These are phyloP conservation scores for Eueides isabella DNA, from an alignment of 1,140 invertebrate species.

Conservation along the genomic window DNA sequence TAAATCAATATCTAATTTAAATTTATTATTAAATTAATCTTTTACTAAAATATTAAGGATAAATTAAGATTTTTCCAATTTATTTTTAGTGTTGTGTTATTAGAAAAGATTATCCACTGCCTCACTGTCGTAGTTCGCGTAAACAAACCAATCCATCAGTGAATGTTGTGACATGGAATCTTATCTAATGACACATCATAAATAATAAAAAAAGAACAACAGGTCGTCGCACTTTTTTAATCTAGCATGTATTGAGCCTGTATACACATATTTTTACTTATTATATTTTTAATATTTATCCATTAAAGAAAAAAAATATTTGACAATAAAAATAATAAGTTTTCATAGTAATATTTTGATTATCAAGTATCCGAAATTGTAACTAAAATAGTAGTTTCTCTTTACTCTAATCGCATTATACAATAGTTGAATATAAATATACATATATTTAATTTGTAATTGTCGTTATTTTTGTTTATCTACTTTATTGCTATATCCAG, in stretches of 20 bases:
- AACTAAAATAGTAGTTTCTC: too few relatives aligned
- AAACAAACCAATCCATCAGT: conserved; percentile 27
- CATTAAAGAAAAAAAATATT: neutral
- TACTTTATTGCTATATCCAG: too few relatives aligned
- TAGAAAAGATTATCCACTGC: neutral
- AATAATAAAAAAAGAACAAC: neutral
- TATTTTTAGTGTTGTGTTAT: neutral
- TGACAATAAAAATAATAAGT: neutral
- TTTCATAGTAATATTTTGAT: too few relatives aligned
- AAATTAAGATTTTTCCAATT: neutral
- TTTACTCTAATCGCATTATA: too few relatives aligned
- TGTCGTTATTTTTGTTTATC: too few relatives aligned
- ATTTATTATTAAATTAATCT: neutral
- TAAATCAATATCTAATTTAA: conserved; percentile 17
- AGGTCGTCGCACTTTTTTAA: conserved; percentile 6
- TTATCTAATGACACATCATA: conserved; percentile 1
- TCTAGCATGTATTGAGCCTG: neutral
- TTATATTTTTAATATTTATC: neutral
- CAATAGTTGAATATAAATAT: too few relatives aligned
- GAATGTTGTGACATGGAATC: neutral
- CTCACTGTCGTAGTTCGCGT: neutral
- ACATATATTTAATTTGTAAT: too few relatives aligned
- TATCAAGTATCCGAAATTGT: too few relatives aligned
- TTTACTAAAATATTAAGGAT: neutral
- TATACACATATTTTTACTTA: neutral